Conservation (phyloP, 1,140 invertebrate species). For the Drosophila suzukii region DNA sequence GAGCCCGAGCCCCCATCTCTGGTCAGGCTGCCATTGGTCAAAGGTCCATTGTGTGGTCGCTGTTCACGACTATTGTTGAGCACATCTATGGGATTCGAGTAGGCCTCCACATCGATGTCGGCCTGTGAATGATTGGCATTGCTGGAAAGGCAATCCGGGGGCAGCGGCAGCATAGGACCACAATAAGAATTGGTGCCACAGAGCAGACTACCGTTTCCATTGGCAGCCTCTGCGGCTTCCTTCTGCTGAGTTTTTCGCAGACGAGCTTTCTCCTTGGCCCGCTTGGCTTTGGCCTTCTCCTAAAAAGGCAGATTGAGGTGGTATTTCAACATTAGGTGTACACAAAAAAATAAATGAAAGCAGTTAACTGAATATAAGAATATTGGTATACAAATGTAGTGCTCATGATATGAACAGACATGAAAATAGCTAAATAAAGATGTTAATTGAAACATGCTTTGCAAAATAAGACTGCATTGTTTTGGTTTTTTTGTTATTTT, state of each 20-base stretch:
- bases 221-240: conserved; percentile 79
- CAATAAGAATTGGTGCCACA: conserved; percentile 63
- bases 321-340: neutral
- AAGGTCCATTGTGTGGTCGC: conserved; percentile 61
- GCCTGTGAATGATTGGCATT: conserved; percentile 18
- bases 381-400: neutral
- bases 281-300: conserved; percentile 89
- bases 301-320: conserved; percentile 54
- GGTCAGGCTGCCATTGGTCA: conserved; percentile 76
- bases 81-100: conserved; percentile 84
- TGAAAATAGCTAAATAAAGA: neutral
- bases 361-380: neutral
- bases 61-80: conserved; percentile 71
- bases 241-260: conserved; percentile 85
- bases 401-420: neutral
- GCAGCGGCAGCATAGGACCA: conserved; percentile 68
- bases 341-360: neutral
- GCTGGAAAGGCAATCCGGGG: conserved; percentile 68
- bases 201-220: conserved; percentile 80
- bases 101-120: conserved; percentile 79
- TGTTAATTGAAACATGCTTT: neutral
- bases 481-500: neutral
- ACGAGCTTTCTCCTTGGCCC: conserved; percentile 89
- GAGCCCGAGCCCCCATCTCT: conserved; percentile 61
- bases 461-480: neutral